phyloP scores from a whole-genome alignment of 2,113 vertebrate genomes.

The Ctenomys sociabilis region DNA sequence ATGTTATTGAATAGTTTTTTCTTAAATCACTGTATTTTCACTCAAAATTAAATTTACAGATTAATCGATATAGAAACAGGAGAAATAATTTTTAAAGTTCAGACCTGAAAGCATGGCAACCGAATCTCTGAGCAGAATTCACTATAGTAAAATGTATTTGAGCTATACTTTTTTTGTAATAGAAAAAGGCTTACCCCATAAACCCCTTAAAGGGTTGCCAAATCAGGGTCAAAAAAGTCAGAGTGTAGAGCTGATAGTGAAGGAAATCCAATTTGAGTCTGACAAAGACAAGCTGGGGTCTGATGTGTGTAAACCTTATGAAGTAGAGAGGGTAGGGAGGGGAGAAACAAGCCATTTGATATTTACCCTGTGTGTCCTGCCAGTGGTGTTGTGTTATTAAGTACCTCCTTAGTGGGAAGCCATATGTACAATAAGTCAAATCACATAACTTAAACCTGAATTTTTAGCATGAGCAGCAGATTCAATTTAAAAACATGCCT shows the following conservation, averaged over 20 bases:
- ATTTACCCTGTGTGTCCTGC: conserved; percentile 48
- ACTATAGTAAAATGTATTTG: conserved; percentile 60
- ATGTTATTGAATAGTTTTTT: not conserved
- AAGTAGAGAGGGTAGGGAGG: not conserved
- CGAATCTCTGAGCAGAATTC: conserved; percentile 56
- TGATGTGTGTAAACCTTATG: conserved; percentile 33
- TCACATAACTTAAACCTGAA: conserved; percentile 49
- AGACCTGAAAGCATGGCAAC: conserved; percentile 2
- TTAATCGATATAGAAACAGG: not conserved
- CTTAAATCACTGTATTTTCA: conserved; percentile 21
- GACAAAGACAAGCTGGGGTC: conserved; percentile 69
- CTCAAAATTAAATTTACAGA: not conserved
- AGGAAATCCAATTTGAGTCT: conserved; percentile 71
- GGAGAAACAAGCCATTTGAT: conserved; percentile 52
- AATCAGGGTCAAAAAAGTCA: conserved; percentile 71
- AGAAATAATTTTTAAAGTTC: conserved; percentile 15
- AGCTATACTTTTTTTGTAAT: conserved; percentile 65
- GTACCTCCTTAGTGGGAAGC: not conserved
- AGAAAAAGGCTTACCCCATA: conserved; percentile 68
- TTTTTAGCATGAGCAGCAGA: conserved; percentile 34
- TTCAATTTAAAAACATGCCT: conserved; percentile 31
- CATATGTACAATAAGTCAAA: conserved; percentile 22
- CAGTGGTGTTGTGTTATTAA: conserved; percentile 8
- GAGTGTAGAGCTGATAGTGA: conserved; percentile 69
- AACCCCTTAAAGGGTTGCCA: conserved; percentile 66